phyloP scores from a whole-genome alignment of 1,140 invertebrate species.

The Solenopsis invicta region DNA sequence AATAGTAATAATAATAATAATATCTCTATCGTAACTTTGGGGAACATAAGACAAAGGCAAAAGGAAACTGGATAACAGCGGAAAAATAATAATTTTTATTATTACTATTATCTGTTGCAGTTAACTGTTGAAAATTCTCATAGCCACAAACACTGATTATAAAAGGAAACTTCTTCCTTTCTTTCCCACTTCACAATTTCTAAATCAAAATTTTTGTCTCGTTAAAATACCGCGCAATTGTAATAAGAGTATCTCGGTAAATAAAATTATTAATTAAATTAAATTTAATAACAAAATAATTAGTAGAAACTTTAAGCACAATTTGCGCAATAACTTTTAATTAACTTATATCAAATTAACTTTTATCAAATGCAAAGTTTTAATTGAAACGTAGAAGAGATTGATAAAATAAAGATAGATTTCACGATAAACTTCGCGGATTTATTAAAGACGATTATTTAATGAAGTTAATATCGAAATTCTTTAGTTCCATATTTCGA shows the following conservation, averaged over 20 bases:
- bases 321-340: slow-evolving; percentile 24
- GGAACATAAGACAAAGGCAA: neutral
- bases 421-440: neutral
- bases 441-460: neutral
- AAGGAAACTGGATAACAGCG: neutral
- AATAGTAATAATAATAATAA: neutral
- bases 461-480: neutral
- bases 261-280: slow-evolving; percentile 37
- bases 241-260: neutral
- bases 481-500: neutral
- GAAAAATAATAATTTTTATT: slow-evolving; percentile 4
- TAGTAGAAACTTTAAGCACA: slow-evolving; percentile 26
- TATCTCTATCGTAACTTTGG: neutral
- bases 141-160: neutral
- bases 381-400: neutral
- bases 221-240: neutral
- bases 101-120: neutral
- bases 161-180: neutral
- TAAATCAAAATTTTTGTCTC: neutral
- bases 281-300: slow-evolving; percentile 44
- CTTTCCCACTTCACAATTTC: neutral
- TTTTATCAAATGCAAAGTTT: slow-evolving; percentile 13
- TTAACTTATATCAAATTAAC: slow-evolving; percentile 38
- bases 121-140: neutral
- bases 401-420: slow-evolving; percentile 9